Conservation (phyloP, 2,797 vertebrate genomes). For the Mormyrus hasselquistii region DNA sequence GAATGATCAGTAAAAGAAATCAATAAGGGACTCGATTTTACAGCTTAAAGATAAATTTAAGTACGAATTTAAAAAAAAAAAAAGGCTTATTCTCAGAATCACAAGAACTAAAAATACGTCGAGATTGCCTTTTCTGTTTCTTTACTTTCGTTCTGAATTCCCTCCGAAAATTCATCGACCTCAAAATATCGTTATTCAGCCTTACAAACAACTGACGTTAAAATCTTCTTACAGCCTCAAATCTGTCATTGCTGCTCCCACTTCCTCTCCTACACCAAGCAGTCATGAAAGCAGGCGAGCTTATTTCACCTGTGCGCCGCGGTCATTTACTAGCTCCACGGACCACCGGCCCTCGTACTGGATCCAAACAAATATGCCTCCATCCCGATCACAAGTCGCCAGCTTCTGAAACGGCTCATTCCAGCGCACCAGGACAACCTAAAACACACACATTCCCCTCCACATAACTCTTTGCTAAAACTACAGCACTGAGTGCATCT, state of each 20-base stretch:
- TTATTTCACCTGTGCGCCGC: conserved; percentile 85
- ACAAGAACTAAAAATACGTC: background rate
- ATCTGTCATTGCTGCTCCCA: background rate
- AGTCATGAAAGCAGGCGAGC: no score
- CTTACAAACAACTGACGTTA: background rate
- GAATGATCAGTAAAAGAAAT: background rate
- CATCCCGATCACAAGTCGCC: conserved; percentile 95
- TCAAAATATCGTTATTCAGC: background rate
- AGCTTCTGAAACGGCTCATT: conserved; percentile 99
- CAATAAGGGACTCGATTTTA: background rate
- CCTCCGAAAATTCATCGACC: background rate
- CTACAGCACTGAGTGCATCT: background rate
- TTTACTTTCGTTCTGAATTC: background rate
- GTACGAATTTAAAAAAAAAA: background rate
- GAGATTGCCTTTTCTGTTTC: background rate
- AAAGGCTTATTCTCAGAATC: background rate
- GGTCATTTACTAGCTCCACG: conserved; percentile 96
- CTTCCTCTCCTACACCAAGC: background rate
- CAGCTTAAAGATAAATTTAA: background rate
- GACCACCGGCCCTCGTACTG: conserved; percentile 98
- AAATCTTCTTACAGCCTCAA: background rate
- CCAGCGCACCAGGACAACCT: conserved; percentile 98
- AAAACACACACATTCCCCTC: conserved; percentile 14
- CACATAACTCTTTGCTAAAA: background rate
- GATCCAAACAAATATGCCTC: conserved; percentile 99